Evolutionary conservation across 1,140 invertebrate genomes (phyloP), one percentile per base, ranked within the genome.

Genomic region (Whitmania pigra): DNA sequence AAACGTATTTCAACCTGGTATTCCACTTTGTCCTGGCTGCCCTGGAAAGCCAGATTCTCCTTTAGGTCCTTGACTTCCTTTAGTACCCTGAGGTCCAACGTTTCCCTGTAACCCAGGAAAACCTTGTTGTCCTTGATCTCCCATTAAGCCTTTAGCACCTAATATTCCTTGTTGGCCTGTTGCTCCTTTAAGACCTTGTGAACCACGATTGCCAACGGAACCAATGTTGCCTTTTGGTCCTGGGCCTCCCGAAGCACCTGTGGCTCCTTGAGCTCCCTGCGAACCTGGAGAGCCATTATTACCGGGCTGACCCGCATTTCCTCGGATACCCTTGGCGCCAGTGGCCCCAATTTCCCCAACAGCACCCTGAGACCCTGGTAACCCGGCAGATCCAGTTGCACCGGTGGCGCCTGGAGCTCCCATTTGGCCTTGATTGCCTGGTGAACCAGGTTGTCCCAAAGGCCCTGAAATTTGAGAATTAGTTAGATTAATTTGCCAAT

Each of bases 391-490:
- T 9, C 67, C 67, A 36, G 67, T 27, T 29, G 13, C 22, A 68
- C 67, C 67, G 18, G 67, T n/a, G 20, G 40, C 40, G n/a, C 67
- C 67, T 68, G 67, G 29, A 68, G 31, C 67, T 36, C 67, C 67
- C n/a, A 36, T 36, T 27, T n/a, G 20, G 22, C 67, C 67, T 36
- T 29, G 29, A 29, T 17, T 40, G 3, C 67, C 67, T 9, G 22
- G 67, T 36, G 29, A 68, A 18, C 67, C 67, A n/a, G 29, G 67
- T 25, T 36, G n/a, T 27, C 67, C 67, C 29, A 31, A 13, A 63
- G 29, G 22, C 29, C 57, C 57, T 27, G 17, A 31, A 63, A 31
- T 15, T 27, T 31, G 9, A 63, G 9, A 49, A 49, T 11, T 49
- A 36, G 55, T 63, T 25, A 63, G 6, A 3, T 25, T 27, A 31